phyloP scores from a whole-genome alignment of 2,797 vertebrate genomes.

The Numenius phaeopus region DNA sequence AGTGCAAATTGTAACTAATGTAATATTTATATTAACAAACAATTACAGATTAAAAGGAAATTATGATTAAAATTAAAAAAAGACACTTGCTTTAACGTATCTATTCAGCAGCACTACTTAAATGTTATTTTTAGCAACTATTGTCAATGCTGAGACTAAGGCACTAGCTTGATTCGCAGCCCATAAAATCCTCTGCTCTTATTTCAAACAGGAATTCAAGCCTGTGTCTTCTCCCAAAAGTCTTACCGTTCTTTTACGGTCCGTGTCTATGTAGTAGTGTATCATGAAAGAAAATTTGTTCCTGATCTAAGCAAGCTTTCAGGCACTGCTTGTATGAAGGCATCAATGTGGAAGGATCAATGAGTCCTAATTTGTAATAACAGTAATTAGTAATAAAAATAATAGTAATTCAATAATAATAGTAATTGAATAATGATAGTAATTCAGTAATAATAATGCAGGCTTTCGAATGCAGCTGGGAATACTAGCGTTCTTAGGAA shows the following conservation, averaged over 20 bases:
- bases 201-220: background rate
- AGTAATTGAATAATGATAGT: background rate
- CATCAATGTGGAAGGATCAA: background rate
- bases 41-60: conserved; percentile 9
- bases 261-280: background rate
- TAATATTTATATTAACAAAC: background rate
- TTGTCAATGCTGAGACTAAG: background rate
- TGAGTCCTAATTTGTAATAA: background rate
- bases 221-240: background rate
- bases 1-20: background rate
- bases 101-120: background rate
- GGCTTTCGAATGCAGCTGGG: background rate
- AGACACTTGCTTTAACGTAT: background rate
- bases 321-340: background rate
- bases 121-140: background rate
- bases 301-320: background rate
- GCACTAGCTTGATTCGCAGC: background rate
- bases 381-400: background rate
- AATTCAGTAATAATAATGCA: background rate
- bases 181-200: background rate
- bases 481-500: background rate
- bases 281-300: background rate
- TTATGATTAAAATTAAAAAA: background rate
- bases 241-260: background rate
- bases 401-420: background rate